Base-by-base conservation (phyloP, 2,888 invertebrate species). In the Stenoptilia bipunctidactyla region DNA sequence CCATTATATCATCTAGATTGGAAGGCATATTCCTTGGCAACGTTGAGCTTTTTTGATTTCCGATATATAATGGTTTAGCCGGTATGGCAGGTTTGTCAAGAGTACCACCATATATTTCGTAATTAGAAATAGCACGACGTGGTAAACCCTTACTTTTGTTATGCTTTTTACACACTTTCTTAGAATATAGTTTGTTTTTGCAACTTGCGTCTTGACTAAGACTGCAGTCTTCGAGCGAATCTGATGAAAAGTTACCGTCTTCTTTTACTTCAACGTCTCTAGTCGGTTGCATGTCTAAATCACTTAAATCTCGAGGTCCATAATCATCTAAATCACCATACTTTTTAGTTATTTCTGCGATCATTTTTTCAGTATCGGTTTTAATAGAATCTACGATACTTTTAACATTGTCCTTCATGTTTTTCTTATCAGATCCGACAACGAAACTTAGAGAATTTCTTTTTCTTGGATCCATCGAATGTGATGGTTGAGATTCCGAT, bases 161-260 rank as follows among this genome's bases (percentile, higher is more conserved):
- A 45, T 86, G 85, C 44, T 86, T 86, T 46, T 82, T 85, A 43
- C 85, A 85, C 4, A 85, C 61, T 49, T 79, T 82, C 52, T 86
- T 87, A 5, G 71, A 86, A 59, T 62, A 87, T 44, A 63, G 58
- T 55, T 85, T 85, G 42, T 83, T 85, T 51, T 83, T 69, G 48
- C 82, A 82, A 46, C 79, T 82, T 10, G 71, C 74, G 36, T 86
- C 86, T 52, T 85, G 79, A 47, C 85, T 86, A 0, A 88, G 65
- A 56, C 88, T 87, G 53, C 87, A 89, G 46, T 90, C 91, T 69
- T 93, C 92, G 39, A 93, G 67, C 0, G 92, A 92, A 70, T 93
- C 93, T 0, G 92, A 92, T 38, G 92, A 92, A 52, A 92, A 92
- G 54, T 90, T 91, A 0, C 88, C 90, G 35, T 90, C 90, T 0